These are phyloP conservation scores for Phylloscopus whistleri DNA, from an alignment of 2,113 vertebrate genomes.

Conservation along the genomic window DNA sequence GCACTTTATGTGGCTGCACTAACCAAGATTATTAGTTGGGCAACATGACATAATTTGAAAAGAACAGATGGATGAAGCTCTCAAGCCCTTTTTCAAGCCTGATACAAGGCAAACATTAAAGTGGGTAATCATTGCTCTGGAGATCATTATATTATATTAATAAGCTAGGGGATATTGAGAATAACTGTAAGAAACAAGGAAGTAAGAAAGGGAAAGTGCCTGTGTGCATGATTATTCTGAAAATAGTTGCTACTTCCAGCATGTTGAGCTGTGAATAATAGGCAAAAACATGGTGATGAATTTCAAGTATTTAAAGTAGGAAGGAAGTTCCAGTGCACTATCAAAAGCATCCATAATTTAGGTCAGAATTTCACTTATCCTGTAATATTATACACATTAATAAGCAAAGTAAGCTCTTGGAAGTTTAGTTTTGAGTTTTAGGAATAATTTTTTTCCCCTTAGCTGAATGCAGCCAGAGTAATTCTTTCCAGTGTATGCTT, in stretches of 20 bases:
- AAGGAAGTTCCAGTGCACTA: neutral
- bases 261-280: neutral
- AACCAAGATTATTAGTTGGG: neutral
- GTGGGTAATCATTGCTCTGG: neutral
- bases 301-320: neutral
- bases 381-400: neutral
- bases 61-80: neutral
- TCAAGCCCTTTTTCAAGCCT: neutral
- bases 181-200: neutral
- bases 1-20: neutral
- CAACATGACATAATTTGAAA: neutral
- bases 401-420: neutral
- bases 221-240: neutral
- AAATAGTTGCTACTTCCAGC: neutral
- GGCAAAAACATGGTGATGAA: neutral
- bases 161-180: neutral
- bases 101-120: neutral
- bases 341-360: fast-evolving
- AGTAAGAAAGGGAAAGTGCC: neutral
- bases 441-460: neutral
- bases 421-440: neutral
- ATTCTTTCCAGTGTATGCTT: neutral
- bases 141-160: neutral
- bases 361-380: neutral
- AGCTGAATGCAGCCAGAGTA: neutral